These are phyloP conservation scores for Carlito syrichta DNA, from an alignment of 2,113 vertebrate genomes.

Conservation along the genomic window DNA sequence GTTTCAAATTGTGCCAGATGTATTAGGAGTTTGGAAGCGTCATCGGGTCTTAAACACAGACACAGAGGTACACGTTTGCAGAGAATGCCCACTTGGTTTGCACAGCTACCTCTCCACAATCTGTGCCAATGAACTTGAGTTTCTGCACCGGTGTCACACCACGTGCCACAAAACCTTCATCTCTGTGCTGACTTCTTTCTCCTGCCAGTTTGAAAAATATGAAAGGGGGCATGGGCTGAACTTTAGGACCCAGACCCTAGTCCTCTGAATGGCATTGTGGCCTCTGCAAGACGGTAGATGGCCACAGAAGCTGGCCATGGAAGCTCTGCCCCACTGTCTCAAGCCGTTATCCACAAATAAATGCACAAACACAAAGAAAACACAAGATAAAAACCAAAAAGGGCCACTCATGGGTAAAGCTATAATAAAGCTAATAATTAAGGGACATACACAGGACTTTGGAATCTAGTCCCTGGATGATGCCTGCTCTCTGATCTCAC, in stretches of 20 bases:
- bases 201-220: not conserved
- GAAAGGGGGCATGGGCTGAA: not conserved
- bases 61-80: not conserved
- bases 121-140: rapidly evolving
- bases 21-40: not conserved
- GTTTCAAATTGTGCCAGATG: not conserved
- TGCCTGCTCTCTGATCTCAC: not conserved
- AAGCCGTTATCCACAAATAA: not conserved
- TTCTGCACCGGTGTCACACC: not conserved
- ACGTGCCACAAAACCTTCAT: not conserved
- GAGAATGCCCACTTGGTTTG: too few relatives aligned
- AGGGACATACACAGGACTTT: not conserved
- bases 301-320: too few relatives aligned
- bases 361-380: not conserved
- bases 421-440: not conserved
- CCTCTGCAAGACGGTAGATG: too few relatives aligned
- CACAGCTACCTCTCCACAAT: not conserved
- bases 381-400: not conserved
- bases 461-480: not conserved
- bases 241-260: too few relatives aligned
- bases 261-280: too few relatives aligned
- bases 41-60: rapidly evolving
- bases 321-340: not conserved
- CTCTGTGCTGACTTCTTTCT: not conserved
- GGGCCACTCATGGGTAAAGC: not conserved